phyloP scores from a whole-genome alignment of 1,140 invertebrate genomes.

The Rhyzopertha dominica region DNA sequence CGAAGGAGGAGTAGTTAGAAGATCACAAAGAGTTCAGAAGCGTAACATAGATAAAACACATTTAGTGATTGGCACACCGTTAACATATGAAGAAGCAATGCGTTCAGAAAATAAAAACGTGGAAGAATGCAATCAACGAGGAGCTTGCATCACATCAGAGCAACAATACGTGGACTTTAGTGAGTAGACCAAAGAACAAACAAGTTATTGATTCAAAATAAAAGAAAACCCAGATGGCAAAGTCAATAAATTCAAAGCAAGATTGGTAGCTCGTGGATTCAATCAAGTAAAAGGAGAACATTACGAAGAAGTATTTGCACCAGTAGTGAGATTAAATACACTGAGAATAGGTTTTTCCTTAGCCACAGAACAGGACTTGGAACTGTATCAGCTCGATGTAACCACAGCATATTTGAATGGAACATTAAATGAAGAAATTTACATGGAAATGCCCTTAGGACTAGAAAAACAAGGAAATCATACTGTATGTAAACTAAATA shows the following conservation, averaged over 20 bases:
- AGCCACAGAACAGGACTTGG: constrained; percentile 18
- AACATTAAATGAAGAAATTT: constrained; percentile 23
- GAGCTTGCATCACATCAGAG: too few relatives aligned
- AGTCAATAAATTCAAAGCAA: constrained; percentile 36
- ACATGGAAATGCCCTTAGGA: constrained; percentile 23
- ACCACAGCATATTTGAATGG: constrained; percentile 29
- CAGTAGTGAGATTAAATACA: constrained; percentile 34
- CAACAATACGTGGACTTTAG: too few relatives aligned
- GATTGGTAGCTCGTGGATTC: constrained; percentile 45
- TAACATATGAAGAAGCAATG: too few relatives aligned
- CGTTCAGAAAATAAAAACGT: too few relatives aligned
- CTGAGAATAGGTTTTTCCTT: constrained; percentile 35
- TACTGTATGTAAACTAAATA: constrained; percentile 21
- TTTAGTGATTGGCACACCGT: too few relatives aligned
- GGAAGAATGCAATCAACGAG: too few relatives aligned
- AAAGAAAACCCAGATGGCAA: constrained; percentile 1
- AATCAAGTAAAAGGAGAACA: constrained; percentile 33
- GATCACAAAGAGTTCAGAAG: too few relatives aligned
- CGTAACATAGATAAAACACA: too few relatives aligned
- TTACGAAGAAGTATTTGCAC: constrained; percentile 39
- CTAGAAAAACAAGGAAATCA: constrained; percentile 11
- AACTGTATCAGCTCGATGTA: constrained; percentile 36
- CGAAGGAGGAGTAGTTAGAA: too few relatives aligned
- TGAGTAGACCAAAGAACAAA: too few relatives aligned
- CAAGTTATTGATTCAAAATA: too few relatives aligned